A percentile compares a stretch with the other conserved stretches of the same genome.
phyloP scores from a whole-genome alignment of 1,140 invertebrate genomes.

The Dendrolimus punctatus region DNA sequence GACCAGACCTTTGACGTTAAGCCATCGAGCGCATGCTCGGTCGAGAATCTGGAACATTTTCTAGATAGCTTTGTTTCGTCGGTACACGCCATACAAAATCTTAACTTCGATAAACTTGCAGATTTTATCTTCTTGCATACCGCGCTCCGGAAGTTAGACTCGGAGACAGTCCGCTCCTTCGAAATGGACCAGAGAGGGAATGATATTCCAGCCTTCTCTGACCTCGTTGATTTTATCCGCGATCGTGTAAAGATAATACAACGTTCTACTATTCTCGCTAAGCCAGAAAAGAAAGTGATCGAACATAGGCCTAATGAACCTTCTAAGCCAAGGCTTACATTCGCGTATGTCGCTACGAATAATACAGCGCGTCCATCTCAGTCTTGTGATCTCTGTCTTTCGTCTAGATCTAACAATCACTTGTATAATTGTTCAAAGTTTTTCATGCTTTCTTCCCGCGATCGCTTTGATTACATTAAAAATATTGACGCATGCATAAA shows the following conservation, averaged over 20 bases:
- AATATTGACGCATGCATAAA: background rate
- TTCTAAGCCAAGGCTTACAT: background rate
- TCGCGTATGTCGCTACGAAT: background rate
- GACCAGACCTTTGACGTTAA: no score
- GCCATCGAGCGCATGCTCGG: no score
- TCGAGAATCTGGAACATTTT: no score
- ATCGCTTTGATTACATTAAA: background rate
- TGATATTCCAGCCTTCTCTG: constrained; percentile 5
- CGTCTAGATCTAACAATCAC: background rate
- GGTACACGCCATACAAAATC: no score
- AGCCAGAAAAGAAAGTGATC: background rate
- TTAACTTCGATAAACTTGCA: constrained; percentile 3
- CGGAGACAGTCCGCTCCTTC: constrained; percentile 7
- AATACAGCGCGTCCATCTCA: background rate
- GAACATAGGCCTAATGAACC: background rate
- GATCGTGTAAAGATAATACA: constrained; percentile 13
- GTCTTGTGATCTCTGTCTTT: no score
- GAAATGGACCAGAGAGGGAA: constrained; percentile 7
- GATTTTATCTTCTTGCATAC: constrained; percentile 15
- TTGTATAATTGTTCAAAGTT: constrained; percentile 2
- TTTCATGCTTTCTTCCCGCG: background rate
- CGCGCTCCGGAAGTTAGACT: constrained; percentile 3
- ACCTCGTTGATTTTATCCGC: constrained; percentile 11
- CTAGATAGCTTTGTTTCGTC: no score
- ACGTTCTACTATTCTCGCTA: constrained; percentile 3